Conservation (phyloP, 1,140 invertebrate species). For the Saxidomus purpurata region DNA sequence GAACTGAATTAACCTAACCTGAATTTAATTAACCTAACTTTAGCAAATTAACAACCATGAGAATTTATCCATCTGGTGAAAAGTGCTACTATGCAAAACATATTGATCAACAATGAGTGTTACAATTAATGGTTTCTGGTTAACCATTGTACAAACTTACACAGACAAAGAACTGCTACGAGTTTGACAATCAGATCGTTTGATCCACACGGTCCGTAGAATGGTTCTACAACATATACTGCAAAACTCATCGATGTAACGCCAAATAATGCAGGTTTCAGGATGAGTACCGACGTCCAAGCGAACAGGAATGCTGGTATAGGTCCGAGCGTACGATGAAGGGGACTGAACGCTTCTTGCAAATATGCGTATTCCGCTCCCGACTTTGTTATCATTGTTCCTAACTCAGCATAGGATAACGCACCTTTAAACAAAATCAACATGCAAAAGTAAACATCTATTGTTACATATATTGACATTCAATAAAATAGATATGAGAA, state of each 20-base stretch:
- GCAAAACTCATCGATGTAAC: constrained; percentile 82
- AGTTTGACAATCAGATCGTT: constrained; percentile 76
- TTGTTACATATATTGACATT: too few relatives aligned
- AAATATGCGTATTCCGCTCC: constrained; percentile 83
- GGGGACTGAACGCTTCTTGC: constrained; percentile 79
- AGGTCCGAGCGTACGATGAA: constrained; percentile 72
- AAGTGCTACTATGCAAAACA: too few relatives aligned
- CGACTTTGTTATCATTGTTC: constrained; percentile 88
- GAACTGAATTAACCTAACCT: too few relatives aligned
- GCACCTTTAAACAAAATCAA: constrained; percentile 89
- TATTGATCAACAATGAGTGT: too few relatives aligned
- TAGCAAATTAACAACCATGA: too few relatives aligned
- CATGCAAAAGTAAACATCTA: neutral
- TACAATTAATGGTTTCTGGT: too few relatives aligned
- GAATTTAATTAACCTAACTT: too few relatives aligned
- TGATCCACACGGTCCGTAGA: constrained; percentile 79
- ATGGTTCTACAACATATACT: constrained; percentile 80
- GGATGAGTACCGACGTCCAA: constrained; percentile 82
- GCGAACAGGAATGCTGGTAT: constrained; percentile 83
- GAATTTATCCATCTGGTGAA: too few relatives aligned
- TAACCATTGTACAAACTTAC: constrained; percentile 70
- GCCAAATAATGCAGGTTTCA: constrained; percentile 81
- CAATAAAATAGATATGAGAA: too few relatives aligned
- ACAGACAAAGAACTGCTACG: constrained; percentile 76
- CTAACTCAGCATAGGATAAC: constrained; percentile 93